phyloP scores from a whole-genome alignment of 2,797 vertebrate genomes.

The Falco peregrinus region DNA sequence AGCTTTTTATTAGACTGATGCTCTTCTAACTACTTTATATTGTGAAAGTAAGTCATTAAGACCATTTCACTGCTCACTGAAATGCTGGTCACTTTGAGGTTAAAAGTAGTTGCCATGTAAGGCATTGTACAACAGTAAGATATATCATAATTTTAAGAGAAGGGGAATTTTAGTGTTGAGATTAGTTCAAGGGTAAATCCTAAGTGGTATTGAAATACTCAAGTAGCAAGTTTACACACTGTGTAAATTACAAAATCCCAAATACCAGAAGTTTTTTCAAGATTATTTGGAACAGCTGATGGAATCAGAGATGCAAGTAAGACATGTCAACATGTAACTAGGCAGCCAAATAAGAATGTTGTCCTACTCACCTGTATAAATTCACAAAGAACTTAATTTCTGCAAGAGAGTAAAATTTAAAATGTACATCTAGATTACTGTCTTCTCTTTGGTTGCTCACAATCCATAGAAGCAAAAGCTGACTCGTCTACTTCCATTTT shows the following conservation, averaged over 20 bases:
- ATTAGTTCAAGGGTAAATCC: neutral
- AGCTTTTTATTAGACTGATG: neutral
- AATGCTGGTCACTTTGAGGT: neutral
- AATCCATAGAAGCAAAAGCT: neutral
- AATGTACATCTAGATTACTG: neutral
- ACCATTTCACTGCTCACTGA: neutral
- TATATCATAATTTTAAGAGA: constrained; percentile 17
- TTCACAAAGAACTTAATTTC: neutral
- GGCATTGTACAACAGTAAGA: neutral
- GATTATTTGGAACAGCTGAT: neutral
- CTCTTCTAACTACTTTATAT: neutral
- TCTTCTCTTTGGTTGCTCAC: neutral
- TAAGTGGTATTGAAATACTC: neutral
- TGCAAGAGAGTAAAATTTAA: neutral
- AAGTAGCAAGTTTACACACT: neutral
- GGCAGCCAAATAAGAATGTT: neutral
- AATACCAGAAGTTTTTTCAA: neutral
- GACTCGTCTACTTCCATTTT: neutral
- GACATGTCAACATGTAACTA: neutral
- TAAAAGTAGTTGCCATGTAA: constrained; percentile 6
- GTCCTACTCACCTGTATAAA: neutral
- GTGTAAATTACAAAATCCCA: neutral
- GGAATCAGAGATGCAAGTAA: neutral
- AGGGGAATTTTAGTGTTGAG: neutral
- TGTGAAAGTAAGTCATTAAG: neutral